Evolutionary conservation across 2,888 invertebrate genomes (phyloP).

Genomic region (Apodemia mormo): DNA sequence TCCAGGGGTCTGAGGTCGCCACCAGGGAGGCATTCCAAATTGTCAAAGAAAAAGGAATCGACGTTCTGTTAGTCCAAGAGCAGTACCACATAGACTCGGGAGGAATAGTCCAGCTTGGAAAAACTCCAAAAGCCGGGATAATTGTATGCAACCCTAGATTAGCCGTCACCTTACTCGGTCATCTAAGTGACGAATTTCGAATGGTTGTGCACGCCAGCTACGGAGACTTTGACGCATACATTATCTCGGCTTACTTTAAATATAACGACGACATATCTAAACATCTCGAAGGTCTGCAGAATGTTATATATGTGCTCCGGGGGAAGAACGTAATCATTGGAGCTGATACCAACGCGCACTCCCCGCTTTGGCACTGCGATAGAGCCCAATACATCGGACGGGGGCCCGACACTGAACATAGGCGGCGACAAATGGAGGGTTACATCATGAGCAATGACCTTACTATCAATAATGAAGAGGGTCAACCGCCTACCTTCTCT

Average conservation of each 20-base stretch:
- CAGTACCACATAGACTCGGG: not conserved
- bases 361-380: conserved; percentile 18
- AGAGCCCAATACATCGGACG: conserved; percentile 28
- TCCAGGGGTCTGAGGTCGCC: not conserved
- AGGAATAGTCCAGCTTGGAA: too few relatives aligned
- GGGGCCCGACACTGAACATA: not conserved
- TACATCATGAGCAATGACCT: conserved; percentile 30
- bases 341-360: too few relatives aligned
- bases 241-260: not conserved
- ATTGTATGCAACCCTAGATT: not conserved
- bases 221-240: not conserved
- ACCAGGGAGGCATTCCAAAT: not conserved
- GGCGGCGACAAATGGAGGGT: not conserved
- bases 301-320: too few relatives aligned
- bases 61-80: not conserved
- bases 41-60: not conserved
- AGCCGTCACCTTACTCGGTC: not conserved
- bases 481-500: conserved; percentile 34
- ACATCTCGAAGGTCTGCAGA: conserved; percentile 74
- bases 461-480: conserved; percentile 26
- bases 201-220: not conserved
- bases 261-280: conserved; percentile 49
- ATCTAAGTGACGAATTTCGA: not conserved
- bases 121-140: not conserved
- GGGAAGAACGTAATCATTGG: too few relatives aligned